Conservation (phyloP, 2,888 invertebrate species). For the Congeria kusceri region DNA sequence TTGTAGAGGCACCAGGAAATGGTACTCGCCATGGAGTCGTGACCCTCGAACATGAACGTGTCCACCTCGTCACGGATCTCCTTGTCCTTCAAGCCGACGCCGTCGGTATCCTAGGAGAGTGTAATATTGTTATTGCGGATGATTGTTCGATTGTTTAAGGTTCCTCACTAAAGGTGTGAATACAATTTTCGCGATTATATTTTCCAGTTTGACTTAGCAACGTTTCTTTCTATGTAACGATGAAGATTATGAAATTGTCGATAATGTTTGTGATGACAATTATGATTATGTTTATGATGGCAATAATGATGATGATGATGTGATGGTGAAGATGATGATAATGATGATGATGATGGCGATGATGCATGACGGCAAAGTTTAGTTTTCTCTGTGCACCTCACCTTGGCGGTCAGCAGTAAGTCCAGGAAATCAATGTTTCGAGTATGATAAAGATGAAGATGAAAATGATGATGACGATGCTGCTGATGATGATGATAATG, state of each 20-base stretch:
- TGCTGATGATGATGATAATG: background rate
- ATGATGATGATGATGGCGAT: too few species aligned
- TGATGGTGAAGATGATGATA: too few species aligned
- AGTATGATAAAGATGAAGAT: slow-evolving; percentile 2
- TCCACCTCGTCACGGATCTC: slow-evolving; percentile 77
- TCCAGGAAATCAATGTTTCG: slow-evolving; percentile 62
- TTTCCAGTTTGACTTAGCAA: too few species aligned
- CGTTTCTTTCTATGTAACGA: too few species aligned
- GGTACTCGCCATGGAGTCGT: slow-evolving; percentile 76
- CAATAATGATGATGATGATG: background rate
- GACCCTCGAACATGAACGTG: slow-evolving; percentile 79
- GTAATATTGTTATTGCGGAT: background rate
- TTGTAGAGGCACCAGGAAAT: slow-evolving; percentile 76
- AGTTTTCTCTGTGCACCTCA: slow-evolving; percentile 31
- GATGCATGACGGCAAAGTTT: slow-evolving; percentile 5
- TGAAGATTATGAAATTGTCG: too few species aligned
- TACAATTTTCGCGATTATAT: too few species aligned
- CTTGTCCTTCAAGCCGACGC: slow-evolving; percentile 62
- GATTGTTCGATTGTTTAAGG: too few species aligned
- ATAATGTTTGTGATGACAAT: too few species aligned
- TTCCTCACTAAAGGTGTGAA: too few species aligned
- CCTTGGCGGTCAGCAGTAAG: slow-evolving; percentile 65
- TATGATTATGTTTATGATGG: too few species aligned
- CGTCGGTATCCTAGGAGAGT: slow-evolving; percentile 42
- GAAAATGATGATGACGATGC: background rate